Evolutionary conservation across 1,140 invertebrate species (phyloP).

Genomic region (Leguminivora glycinivorella): DNA sequence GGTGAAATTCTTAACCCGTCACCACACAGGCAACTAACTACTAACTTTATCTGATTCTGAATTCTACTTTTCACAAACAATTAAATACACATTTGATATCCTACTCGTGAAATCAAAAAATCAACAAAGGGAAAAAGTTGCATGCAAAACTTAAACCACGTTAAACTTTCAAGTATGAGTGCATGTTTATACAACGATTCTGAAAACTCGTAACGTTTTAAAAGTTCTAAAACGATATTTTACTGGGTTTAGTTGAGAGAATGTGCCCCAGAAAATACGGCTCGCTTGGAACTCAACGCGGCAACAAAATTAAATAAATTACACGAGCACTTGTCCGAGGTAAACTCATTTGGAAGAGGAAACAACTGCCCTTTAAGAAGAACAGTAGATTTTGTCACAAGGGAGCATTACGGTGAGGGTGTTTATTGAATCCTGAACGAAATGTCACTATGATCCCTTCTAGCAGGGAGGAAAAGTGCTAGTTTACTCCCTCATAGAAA

Average conservation of each 20-base stretch:
- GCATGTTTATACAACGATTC: background rate
- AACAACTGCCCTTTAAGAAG: background rate
- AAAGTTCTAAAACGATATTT: slow-evolving; percentile 7
- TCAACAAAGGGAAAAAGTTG: background rate
- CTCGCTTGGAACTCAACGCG: background rate
- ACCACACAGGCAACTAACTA: too few species aligned
- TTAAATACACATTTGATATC: too few species aligned
- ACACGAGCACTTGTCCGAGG: background rate
- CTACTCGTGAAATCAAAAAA: too few species aligned
- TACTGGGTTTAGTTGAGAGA: background rate
- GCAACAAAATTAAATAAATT: slow-evolving; percentile 5
- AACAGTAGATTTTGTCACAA: slow-evolving; percentile 14
- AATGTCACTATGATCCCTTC: too few species aligned
- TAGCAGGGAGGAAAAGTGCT: too few species aligned
- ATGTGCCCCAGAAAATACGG: slow-evolving; percentile 2
- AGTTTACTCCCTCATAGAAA: too few species aligned
- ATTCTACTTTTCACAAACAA: too few species aligned
- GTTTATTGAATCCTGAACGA: background rate
- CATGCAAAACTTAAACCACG: background rate
- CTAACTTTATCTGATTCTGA: too few species aligned
- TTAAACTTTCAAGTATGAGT: background rate
- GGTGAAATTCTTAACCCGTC: too few species aligned
- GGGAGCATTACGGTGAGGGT: too few species aligned
- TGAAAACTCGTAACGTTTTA: background rate
- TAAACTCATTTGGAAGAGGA: background rate